These are phyloP conservation scores for Netelia virgata DNA, from an alignment of 2,888 invertebrate species.

Conservation along the genomic window DNA sequence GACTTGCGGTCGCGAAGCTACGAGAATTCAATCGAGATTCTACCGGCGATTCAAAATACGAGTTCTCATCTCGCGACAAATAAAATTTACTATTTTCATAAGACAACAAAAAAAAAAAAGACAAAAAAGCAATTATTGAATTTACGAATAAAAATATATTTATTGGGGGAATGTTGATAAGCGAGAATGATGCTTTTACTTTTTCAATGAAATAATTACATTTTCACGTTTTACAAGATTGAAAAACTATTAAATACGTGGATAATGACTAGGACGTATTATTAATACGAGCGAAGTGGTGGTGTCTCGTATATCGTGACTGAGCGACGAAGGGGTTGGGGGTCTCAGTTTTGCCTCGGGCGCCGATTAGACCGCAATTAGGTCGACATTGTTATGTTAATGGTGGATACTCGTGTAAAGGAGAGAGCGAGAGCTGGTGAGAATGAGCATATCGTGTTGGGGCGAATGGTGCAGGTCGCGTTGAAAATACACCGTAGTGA, in stretches of 20 bases:
- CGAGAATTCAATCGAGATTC: neutral
- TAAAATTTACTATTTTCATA: slow-evolving; percentile 1
- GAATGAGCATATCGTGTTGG: slow-evolving; percentile 54
- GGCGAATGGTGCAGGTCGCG: slow-evolving; percentile 52
- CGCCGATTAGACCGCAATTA: slow-evolving; percentile 83
- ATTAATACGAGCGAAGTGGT: neutral
- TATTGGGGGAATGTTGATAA: too few relatives aligned
- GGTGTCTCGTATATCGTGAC: slow-evolving; percentile 10
- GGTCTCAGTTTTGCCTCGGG: slow-evolving; percentile 71
- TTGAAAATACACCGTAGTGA: slow-evolving; percentile 49
- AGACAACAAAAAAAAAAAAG: too few relatives aligned
- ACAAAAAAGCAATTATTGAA: neutral
- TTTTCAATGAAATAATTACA: too few relatives aligned
- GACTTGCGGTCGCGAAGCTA: slow-evolving; percentile 9
- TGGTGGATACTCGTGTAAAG: slow-evolving; percentile 73
- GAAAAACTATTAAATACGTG: neutral
- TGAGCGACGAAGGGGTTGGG: neutral
- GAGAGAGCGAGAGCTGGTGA: slow-evolving; percentile 41
- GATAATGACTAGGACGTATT: slow-evolving; percentile 4
- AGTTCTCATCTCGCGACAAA: neutral
- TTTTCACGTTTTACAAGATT: neutral
- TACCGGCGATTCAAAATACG: neutral
- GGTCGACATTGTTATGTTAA: slow-evolving; percentile 84
- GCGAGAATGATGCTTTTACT: too few relatives aligned
- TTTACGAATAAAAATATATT: too few relatives aligned